Conservation (phyloP, 2,888 invertebrate genomes). For the Chloromyia formosa region DNA sequence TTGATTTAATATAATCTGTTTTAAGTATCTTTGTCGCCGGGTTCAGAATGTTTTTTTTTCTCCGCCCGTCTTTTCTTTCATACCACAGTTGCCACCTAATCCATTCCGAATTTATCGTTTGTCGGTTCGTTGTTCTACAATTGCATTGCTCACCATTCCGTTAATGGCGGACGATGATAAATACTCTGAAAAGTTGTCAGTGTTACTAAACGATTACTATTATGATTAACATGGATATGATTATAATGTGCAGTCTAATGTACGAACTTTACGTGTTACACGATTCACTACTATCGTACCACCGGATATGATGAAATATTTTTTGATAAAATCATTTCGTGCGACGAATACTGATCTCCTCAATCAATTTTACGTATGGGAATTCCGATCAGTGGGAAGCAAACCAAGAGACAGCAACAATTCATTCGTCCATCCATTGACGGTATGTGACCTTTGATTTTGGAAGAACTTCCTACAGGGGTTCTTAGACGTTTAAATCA, state of each 20-base stretch:
- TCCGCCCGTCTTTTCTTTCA: background rate
- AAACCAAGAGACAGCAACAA: too few relatives aligned
- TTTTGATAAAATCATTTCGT: constrained; percentile 30
- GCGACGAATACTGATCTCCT: constrained; percentile 20
- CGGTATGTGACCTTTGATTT: too few relatives aligned
- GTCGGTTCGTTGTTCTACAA: constrained; percentile 11
- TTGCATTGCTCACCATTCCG: constrained; percentile 24
- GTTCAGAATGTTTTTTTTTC: background rate
- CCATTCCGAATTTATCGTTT: background rate
- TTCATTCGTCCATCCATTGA: too few relatives aligned
- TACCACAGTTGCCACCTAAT: too few relatives aligned
- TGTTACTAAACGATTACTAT: constrained; percentile 34
- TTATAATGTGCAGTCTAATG: too few relatives aligned
- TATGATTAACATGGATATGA: background rate
- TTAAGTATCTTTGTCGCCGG: background rate
- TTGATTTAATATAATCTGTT: constrained; percentile 3
- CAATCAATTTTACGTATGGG: background rate
- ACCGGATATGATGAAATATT: constrained; percentile 43
- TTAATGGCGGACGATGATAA: constrained; percentile 28
- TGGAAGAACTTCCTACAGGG: too few relatives aligned
- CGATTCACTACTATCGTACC: background rate
- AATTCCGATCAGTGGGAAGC: too few relatives aligned
- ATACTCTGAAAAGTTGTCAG: constrained; percentile 24
- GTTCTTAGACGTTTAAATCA: too few relatives aligned
- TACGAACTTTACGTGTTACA: constrained; percentile 7